These are phyloP conservation scores for Aphaenogaster floridana DNA, from an alignment of 1,140 invertebrate genomes.

Conservation along the genomic window DNA sequence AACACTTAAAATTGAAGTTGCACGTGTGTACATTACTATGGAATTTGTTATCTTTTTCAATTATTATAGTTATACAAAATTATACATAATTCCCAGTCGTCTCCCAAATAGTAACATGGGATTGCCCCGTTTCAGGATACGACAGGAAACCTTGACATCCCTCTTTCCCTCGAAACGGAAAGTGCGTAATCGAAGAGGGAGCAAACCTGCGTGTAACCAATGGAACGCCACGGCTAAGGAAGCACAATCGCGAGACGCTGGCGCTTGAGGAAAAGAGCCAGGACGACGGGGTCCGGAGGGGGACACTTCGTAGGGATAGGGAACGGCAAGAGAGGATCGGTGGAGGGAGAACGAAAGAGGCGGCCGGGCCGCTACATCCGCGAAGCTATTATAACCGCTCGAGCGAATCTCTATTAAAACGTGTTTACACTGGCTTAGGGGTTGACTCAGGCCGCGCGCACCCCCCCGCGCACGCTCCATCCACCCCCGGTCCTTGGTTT, in stretches of 20 bases:
- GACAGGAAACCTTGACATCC: slow-evolving; percentile 9
- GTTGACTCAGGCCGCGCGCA: slow-evolving; percentile 85
- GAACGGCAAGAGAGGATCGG: background rate
- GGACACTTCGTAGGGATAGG: slow-evolving; percentile 11
- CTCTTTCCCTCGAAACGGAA: slow-evolving; percentile 6
- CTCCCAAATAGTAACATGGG: background rate
- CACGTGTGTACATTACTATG: background rate
- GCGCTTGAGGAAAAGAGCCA: slow-evolving; percentile 68
- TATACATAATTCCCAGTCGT: background rate
- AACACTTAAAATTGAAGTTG: background rate
- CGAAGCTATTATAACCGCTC: slow-evolving; percentile 87
- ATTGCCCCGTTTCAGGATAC: slow-evolving; percentile 32
- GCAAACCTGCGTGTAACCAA: slow-evolving; percentile 19
- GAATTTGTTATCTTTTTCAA: background rate
- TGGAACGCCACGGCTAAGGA: slow-evolving; percentile 31
- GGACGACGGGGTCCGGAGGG: slow-evolving; percentile 65
- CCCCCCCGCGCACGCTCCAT: background rate
- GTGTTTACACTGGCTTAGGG: slow-evolving; percentile 87
- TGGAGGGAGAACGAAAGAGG: slow-evolving; percentile 70
- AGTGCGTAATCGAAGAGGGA: slow-evolving; percentile 42
- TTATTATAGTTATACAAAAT: background rate
- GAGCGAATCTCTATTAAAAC: slow-evolving; percentile 88
- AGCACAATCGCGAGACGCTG: slow-evolving; percentile 66
- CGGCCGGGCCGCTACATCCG: slow-evolving; percentile 84
- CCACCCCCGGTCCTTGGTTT: slow-evolving; percentile 78